These are phyloP conservation scores for Drosophila subobscura DNA, from an alignment of 1,140 invertebrate species.

Conservation along the genomic window DNA sequence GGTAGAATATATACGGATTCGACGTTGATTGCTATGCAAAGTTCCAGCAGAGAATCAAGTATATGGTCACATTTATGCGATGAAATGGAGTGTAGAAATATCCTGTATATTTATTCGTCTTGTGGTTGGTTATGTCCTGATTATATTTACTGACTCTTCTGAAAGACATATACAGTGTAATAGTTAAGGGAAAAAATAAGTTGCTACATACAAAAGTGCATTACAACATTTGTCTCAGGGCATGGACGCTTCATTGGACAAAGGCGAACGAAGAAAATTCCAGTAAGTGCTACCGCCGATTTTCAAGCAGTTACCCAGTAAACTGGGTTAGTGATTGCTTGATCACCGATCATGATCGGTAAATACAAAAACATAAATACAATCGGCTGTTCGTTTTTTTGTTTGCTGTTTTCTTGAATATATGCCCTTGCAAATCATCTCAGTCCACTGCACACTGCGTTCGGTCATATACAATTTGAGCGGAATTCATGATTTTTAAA, in stretches of 20 bases:
- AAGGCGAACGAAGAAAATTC: conserved; percentile 5
- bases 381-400: too few species aligned
- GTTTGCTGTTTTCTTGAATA: too few species aligned
- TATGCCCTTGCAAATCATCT: too few species aligned
- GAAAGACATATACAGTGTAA: conserved; percentile 9
- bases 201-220: conserved; percentile 16
- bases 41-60: conserved; percentile 2
- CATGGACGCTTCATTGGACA: conserved; percentile 21
- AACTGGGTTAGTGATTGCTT: too few species aligned
- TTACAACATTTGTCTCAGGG: neutral
- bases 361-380: too few species aligned
- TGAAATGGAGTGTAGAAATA: too few species aligned
- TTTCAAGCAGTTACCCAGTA: conserved; percentile 13
- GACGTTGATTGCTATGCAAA: conserved; percentile 10
- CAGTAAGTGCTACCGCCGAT: conserved; percentile 25
- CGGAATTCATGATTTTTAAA: too few species aligned
- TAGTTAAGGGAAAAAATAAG: conserved; percentile 24
- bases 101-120: conserved; percentile 31
- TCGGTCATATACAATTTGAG: too few species aligned
- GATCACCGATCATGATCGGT: too few species aligned
- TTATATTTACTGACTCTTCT: conserved; percentile 10
- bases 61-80: neutral
- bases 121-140: conserved; percentile 24
- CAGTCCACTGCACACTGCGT: too few species aligned
- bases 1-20: conserved; percentile 21